A percentile compares a stretch with the other conserved stretches of the same genome.
Evolutionary conservation across 2,888 invertebrate species (phyloP).

Genomic region (Caenorhabditis plicata): DNA sequence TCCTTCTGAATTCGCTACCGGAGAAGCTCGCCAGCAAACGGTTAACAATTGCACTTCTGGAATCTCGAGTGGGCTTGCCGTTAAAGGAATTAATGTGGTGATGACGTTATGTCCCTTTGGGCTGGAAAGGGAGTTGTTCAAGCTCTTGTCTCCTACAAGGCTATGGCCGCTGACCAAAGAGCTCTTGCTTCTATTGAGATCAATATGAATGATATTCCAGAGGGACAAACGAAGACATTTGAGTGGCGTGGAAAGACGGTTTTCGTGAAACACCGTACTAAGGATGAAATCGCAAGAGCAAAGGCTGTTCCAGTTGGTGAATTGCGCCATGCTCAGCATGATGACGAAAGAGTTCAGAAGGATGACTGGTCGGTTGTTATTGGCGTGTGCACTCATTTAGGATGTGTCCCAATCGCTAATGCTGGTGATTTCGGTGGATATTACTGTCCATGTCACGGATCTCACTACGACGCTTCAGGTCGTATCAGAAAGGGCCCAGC

Average conservation of each 20-base stretch:
- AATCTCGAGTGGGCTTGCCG: conserved; percentile 39
- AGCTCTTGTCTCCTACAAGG: conserved; percentile 80
- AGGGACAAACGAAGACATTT: conserved; percentile 83
- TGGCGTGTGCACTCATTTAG: conserved; percentile 94
- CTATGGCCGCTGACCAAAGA: conserved; percentile 88
- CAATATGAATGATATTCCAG: conserved; percentile 84
- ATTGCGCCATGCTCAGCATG: conserved; percentile 87
- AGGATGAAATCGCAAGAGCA: conserved; percentile 75
- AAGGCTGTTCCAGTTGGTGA: conserved; percentile 75
- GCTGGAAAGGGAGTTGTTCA: conserved; percentile 83
- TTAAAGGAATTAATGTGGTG: conserved; percentile 69
- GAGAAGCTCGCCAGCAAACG: conserved; percentile 39
- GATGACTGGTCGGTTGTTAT: conserved; percentile 91
- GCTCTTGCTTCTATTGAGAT: conserved; percentile 94
- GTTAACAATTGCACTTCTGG: conserved; percentile 36
- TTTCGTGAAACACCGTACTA: conserved; percentile 78
- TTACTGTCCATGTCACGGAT: conserved; percentile 98
- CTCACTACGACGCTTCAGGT: conserved; percentile 96
- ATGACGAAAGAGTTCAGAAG: conserved; percentile 77
- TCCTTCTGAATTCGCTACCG: conserved; percentile 38
- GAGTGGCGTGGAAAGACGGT: conserved; percentile 98
- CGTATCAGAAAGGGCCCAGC: conserved; percentile 80
- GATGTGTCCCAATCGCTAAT: conserved; percentile 88
- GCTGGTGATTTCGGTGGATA: conserved; percentile 87
- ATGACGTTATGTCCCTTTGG: conserved; percentile 78